Conservation (phyloP, 2,797 vertebrate genomes). For the Thaleichthys pacificus region DNA sequence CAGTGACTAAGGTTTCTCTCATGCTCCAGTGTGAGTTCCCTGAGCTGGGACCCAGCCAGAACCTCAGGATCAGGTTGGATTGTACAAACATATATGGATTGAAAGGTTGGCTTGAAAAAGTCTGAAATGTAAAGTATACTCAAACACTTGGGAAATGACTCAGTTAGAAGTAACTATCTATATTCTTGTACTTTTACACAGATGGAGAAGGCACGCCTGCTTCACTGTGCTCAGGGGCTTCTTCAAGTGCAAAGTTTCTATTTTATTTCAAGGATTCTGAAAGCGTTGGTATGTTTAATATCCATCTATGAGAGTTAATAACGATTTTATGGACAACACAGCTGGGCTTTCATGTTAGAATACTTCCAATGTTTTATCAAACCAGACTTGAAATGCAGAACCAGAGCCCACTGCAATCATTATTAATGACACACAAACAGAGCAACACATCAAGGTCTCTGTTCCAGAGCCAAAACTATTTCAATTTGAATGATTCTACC, state of each 20-base stretch:
- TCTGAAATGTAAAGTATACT: neutral
- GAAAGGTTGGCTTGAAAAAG: neutral
- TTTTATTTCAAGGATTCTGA: slow-evolving; percentile 5
- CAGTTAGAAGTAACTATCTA: neutral
- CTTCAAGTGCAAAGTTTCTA: neutral
- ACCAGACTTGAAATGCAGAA: slow-evolving; percentile 39
- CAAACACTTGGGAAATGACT: neutral
- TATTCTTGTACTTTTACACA: slow-evolving; percentile 8
- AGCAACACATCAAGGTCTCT: slow-evolving; percentile 35
- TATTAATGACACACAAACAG: slow-evolving; percentile 51
- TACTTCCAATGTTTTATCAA: slow-evolving; percentile 23
- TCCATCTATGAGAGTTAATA: slow-evolving; percentile 38
- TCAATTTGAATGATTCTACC: slow-evolving; percentile 35
- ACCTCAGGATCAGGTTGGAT: neutral
- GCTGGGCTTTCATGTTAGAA: slow-evolving; percentile 38
- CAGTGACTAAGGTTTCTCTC: neutral
- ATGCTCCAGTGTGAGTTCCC: neutral
- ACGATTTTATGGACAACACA: slow-evolving; percentile 39
- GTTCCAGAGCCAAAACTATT: slow-evolving; percentile 33
- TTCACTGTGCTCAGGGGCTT: too few species aligned
- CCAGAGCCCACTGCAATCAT: slow-evolving; percentile 43
- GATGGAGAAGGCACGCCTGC: slow-evolving; percentile 5
- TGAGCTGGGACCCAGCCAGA: neutral
- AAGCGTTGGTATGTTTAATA: neutral
- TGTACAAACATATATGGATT: neutral